Conservation (phyloP, 2,888 invertebrate species). For the Sarcophaga caerulescens region DNA sequence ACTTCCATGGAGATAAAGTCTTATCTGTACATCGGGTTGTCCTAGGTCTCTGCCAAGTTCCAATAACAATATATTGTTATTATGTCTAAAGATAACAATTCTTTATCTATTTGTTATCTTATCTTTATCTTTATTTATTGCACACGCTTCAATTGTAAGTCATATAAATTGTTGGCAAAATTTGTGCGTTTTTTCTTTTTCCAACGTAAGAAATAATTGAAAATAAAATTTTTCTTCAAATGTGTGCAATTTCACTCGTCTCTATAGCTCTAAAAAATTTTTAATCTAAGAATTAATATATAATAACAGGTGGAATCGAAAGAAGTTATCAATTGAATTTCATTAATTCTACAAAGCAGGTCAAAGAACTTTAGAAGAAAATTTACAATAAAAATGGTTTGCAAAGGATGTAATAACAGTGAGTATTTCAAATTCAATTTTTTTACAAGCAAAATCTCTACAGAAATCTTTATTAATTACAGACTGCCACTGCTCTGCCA, state of each 20-base stretch:
- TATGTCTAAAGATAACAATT: too few relatives aligned
- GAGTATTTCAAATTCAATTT: slow-evolving; percentile 59
- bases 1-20: too few relatives aligned
- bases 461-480: background rate
- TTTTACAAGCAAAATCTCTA: background rate
- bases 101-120: too few relatives aligned
- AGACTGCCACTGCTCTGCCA: slow-evolving; percentile 75
- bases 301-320: background rate
- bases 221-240: background rate
- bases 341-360: background rate
- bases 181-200: background rate
- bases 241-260: slow-evolving; percentile 38
- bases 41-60: too few relatives aligned
- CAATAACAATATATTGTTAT: too few relatives aligned
- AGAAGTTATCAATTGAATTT: slow-evolving; percentile 16
- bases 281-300: slow-evolving; percentile 6
- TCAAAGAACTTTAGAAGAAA: background rate
- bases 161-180: background rate
- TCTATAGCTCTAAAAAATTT: slow-evolving; percentile 8
- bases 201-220: background rate
- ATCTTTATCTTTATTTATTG: slow-evolving; percentile 35
- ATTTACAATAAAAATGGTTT: slow-evolving; percentile 69
- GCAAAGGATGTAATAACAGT: slow-evolving; percentile 75
- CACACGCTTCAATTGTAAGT: slow-evolving; percentile 8
- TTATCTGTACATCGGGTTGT: too few relatives aligned